phyloP scores from a whole-genome alignment of 2,797 vertebrate genomes.

The Parauchenoglanis punctatus region DNA sequence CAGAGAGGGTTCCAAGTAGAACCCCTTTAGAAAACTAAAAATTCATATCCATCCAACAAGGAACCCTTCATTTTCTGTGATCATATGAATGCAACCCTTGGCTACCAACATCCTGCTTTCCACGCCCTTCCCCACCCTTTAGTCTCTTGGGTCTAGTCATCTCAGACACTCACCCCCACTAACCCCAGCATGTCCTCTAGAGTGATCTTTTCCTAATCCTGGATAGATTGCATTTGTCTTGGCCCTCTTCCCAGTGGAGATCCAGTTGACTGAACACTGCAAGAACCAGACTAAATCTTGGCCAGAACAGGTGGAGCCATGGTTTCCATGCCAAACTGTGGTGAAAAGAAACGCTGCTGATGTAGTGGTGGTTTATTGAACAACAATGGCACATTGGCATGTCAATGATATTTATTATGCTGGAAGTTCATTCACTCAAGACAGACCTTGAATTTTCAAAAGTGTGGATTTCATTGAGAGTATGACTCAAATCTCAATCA shows the following conservation, averaged over 20 bases:
- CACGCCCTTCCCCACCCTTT: constrained; percentile 42
- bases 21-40: neutral
- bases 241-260: constrained; percentile 40
- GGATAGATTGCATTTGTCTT: constrained; percentile 53
- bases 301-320: constrained; percentile 34
- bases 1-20: neutral
- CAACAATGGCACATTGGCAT: neutral
- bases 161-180: constrained; percentile 52
- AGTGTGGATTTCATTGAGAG: neutral
- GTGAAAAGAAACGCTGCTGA: constrained; percentile 11
- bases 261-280: constrained; percentile 43
- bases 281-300: constrained; percentile 36
- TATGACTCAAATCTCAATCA: constrained; percentile 5
- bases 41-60: neutral
- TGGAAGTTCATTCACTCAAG: neutral
- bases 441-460: constrained; percentile 7
- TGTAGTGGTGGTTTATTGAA: neutral
- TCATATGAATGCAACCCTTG: constrained; percentile 35
- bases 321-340: constrained; percentile 25
- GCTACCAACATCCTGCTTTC: constrained; percentile 48
- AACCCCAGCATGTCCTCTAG: constrained; percentile 43
- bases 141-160: constrained; percentile 51
- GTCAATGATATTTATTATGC: neutral
- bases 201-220: constrained; percentile 47
- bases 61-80: neutral